Percentiles rank a stretch among this genome's conserved stretches.
These are phyloP conservation scores for Drosophila imparisetae DNA, from an alignment of 2,888 invertebrate species.

Conservation along the genomic window DNA sequence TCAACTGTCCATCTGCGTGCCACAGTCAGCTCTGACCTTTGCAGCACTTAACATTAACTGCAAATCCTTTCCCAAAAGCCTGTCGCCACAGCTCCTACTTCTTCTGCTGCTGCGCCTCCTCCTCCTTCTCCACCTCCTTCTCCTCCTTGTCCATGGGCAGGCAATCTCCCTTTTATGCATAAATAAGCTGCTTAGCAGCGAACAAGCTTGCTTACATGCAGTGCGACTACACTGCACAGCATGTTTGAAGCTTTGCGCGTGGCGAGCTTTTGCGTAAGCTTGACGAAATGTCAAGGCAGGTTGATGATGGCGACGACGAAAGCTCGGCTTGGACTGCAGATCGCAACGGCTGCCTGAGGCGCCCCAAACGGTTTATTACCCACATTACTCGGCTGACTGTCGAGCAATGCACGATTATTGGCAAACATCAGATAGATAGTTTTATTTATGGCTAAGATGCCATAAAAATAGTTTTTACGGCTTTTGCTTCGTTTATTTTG, in stretches of 20 bases:
- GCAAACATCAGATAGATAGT: slow-evolving; percentile 15
- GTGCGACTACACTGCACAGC: slow-evolving; percentile 40
- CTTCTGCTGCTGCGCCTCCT: background rate
- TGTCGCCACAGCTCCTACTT: slow-evolving; percentile 40
- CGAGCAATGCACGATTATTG: slow-evolving; percentile 63
- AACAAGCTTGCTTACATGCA: slow-evolving; percentile 1
- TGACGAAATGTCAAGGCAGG: slow-evolving; percentile 58
- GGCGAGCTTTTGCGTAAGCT: slow-evolving; percentile 41
- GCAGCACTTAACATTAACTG: slow-evolving; percentile 31
- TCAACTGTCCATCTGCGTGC: slow-evolving; percentile 42
- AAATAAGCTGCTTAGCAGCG: slow-evolving; percentile 50
- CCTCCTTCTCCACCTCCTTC: background rate
- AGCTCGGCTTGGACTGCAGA: slow-evolving; percentile 36
- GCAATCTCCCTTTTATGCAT: slow-evolving; percentile 23
- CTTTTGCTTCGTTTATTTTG: slow-evolving; percentile 17
- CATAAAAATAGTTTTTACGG: slow-evolving; percentile 47
- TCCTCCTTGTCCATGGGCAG: background rate
- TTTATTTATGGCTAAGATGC: slow-evolving; percentile 49
- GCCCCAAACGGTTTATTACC: slow-evolving; percentile 54
- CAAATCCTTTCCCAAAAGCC: slow-evolving; percentile 46
- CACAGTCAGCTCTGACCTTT: slow-evolving; percentile 48
- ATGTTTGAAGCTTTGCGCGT: slow-evolving; percentile 12
- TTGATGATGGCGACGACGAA: slow-evolving; percentile 28
- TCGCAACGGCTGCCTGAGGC: slow-evolving; percentile 22
- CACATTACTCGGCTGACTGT: slow-evolving; percentile 69